phyloP scores from a whole-genome alignment of 2,113 vertebrate species.

The Psittacus erithacus region DNA sequence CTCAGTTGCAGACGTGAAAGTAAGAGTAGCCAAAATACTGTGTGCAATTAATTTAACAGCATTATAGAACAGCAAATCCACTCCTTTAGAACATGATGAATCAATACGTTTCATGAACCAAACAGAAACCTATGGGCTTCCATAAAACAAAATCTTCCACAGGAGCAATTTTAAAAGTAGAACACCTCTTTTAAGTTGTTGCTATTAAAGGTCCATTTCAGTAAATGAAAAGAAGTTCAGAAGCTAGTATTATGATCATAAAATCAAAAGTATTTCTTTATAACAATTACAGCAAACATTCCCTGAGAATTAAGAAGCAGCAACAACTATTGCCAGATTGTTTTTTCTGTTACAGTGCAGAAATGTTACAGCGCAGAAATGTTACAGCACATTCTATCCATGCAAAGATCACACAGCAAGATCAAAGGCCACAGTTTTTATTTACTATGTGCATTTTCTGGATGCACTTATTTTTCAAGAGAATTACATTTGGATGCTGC shows the following conservation, averaged over 20 bases:
- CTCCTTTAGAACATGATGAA: not conserved
- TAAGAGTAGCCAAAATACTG: not conserved
- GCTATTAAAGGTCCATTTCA: not conserved
- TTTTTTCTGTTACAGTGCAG: not conserved
- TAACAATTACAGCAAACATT: not conserved
- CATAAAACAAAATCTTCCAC: not conserved
- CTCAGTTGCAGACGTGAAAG: not conserved
- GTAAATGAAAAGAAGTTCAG: not conserved
- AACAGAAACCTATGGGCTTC: not conserved
- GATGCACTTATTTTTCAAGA: not conserved
- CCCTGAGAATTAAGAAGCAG: conserved; percentile 59
- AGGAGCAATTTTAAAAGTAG: not conserved
- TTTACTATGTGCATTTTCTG: not conserved
- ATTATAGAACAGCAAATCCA: conserved; percentile 12
- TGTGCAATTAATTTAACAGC: conserved; percentile 45
- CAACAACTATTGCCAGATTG: conserved; percentile 4
- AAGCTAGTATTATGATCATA: not conserved
- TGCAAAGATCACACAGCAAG: not conserved
- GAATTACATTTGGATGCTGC: not conserved
- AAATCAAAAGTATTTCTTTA: conserved; percentile 10
- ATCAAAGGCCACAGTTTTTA: conserved; percentile 37
- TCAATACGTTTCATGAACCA: not conserved
- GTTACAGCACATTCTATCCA: not conserved
- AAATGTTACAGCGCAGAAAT: conserved; percentile 23
- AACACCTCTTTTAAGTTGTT: not conserved